These are phyloP conservation scores for Clarias pachynema DNA, from an alignment of 2,797 vertebrate species.

Conservation along the genomic window DNA sequence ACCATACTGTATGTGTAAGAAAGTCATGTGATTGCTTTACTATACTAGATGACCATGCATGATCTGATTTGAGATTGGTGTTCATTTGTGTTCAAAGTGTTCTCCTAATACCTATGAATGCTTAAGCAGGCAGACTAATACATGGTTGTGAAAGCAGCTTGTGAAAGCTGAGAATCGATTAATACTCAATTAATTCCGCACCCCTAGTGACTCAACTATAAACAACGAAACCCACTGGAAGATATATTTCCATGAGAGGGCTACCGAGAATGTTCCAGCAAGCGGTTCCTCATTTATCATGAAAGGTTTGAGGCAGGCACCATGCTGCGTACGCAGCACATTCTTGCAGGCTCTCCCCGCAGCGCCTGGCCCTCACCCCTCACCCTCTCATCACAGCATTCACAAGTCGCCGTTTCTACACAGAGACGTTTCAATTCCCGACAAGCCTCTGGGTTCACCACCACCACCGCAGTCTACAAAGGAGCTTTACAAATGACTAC, in stretches of 20 bases:
- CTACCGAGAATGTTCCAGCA: slow-evolving; percentile 35
- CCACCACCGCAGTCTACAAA: neutral
- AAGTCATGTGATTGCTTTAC: neutral
- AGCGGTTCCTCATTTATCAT: slow-evolving; percentile 42
- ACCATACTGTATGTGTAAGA: neutral
- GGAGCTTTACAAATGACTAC: slow-evolving; percentile 13
- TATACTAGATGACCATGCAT: neutral
- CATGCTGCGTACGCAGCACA: slow-evolving; percentile 34
- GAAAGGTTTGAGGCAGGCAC: slow-evolving; percentile 17
- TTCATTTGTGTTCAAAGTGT: neutral
- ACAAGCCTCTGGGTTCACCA: neutral
- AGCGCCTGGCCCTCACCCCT: slow-evolving; percentile 30
- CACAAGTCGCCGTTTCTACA: neutral
- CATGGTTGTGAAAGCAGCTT: neutral
- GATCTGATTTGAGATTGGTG: neutral
- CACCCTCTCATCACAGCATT: slow-evolving; percentile 31
- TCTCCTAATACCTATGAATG: neutral
- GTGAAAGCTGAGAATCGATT: slow-evolving; percentile 1
- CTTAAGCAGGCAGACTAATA: neutral
- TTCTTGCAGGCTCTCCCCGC: neutral
- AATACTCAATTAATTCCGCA: neutral
- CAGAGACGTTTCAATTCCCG: slow-evolving; percentile 26
- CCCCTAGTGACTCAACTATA: neutral
- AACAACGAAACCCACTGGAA: neutral
- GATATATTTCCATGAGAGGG: slow-evolving; percentile 17